Base-by-base conservation (phyloP, 1,140 invertebrate genomes). In the Linepithema humile region DNA sequence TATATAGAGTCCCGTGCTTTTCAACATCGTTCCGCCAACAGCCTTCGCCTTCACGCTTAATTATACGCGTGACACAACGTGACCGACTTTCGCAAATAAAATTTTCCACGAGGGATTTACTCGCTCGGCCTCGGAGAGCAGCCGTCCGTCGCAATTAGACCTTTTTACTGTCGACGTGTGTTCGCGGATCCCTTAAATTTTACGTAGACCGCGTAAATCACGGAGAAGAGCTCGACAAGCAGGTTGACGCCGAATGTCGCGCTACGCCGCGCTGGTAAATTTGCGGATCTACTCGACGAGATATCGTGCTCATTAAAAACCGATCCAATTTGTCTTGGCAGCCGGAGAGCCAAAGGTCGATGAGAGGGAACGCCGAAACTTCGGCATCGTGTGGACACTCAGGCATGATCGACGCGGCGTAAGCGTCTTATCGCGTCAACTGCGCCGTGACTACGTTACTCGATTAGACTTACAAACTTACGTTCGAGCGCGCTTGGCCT, bases 241-340 rank as follows among this genome's bases (percentile, higher is more conserved):
- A 20, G 32, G 40, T 50, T 50, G 59, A 64, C 45, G 45, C 20
- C 26, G 45, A 40, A n/a, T 43, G 48, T 32, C 55, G 45, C 35
- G 50, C 17, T 48, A 43, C 38, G 50, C 50, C 53, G 45, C 40
- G 73, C 29, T 38, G 40, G n/a, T 78, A 38, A 83, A 83, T 83
- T 67, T 55, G 70, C 70, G 23, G 40, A 62, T 23, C 38, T 40
- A 32, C 67, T 77, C 45, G 64, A 35, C 70, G 57, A 77, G 65
- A 82, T 72, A 77, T 85, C 72, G 83, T 43, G 65, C 83, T 88
- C 87, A 80, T 88, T 88, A 83, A 88, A 88, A 88, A 88, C 84
- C 73, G 48, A 88, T 88, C 78, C 73, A 88, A 88, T 88, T 85
- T 88, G 72, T 88, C 87, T 85, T 57, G 48, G 70, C 59, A 77